Conservation (phyloP, 2,113 vertebrate genomes). For the Laterallus jamaicensis region DNA sequence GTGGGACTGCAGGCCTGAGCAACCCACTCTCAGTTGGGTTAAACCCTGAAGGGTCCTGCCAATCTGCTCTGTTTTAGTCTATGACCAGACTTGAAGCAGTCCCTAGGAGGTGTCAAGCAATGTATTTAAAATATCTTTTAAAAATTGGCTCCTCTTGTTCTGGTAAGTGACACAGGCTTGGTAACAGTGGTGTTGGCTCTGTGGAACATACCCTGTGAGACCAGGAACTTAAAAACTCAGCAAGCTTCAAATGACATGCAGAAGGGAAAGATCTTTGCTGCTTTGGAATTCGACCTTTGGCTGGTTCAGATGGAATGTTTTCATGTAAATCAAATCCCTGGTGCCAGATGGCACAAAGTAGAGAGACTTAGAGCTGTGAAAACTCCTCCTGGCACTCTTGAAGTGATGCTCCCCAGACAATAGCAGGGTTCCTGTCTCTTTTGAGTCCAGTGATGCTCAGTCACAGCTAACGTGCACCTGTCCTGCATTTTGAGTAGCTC, state of each 20-base stretch:
- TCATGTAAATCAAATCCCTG: conserved; percentile 10
- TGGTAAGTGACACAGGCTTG: neutral
- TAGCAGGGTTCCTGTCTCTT: neutral
- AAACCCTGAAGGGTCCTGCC: neutral
- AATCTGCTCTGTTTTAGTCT: neutral
- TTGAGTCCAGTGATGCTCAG: neutral
- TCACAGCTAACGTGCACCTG: neutral
- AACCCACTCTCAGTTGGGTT: neutral
- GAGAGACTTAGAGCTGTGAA: neutral
- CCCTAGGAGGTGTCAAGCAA: neutral
- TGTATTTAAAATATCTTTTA: neutral
- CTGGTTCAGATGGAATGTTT: conserved; percentile 2
- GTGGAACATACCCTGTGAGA: neutral
- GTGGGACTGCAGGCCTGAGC: neutral
- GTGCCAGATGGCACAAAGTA: neutral
- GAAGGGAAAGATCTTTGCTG: neutral
- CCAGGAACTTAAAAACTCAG: conserved; percentile 15
- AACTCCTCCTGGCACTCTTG: neutral
- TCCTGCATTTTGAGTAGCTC: neutral
- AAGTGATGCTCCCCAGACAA: neutral
- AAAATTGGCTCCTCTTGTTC: neutral
- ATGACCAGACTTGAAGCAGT: neutral
- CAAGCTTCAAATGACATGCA: conserved; percentile 13
- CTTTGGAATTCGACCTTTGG: conserved; percentile 5
- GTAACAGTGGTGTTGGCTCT: neutral